Percentiles rank a stretch among this genome's conserved stretches.
Evolutionary conservation across 2,797 vertebrate genomes (phyloP).

Genomic region (Pangasius larnaudii): DNA sequence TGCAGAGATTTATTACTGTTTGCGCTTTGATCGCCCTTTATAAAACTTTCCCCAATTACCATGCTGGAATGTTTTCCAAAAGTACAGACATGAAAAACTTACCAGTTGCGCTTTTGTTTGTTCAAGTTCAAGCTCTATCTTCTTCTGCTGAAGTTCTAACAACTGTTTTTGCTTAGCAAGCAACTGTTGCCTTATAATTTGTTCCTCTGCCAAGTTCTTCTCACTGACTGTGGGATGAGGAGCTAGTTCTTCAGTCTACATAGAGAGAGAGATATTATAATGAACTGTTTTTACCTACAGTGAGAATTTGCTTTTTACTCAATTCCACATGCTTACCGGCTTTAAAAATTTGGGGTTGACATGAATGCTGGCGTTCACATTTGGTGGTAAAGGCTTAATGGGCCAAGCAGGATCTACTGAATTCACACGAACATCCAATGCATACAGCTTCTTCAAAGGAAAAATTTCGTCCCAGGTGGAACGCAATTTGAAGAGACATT

Average conservation of each 20-base stretch:
- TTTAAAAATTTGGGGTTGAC: slow-evolving; percentile 99
- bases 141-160: slow-evolving; percentile 98
- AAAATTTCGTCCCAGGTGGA: slow-evolving; percentile 99
- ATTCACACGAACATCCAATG: slow-evolving; percentile 94
- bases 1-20: background rate
- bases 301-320: background rate
- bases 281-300: background rate
- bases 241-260: slow-evolving; percentile 79
- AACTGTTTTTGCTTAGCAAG: slow-evolving; percentile 98
- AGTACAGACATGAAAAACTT: slow-evolving; percentile 65
- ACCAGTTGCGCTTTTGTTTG: slow-evolving; percentile 98
- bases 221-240: slow-evolving; percentile 77
- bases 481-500: slow-evolving; percentile 98
- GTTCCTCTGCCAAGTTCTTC: slow-evolving; percentile 87
- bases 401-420: slow-evolving; percentile 97
- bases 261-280: slow-evolving; percentile 60
- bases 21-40: background rate
- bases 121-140: slow-evolving; percentile 96
- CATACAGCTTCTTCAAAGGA: slow-evolving; percentile 94
- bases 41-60: no score
- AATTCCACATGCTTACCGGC: slow-evolving; percentile 83
- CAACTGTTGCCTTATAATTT: slow-evolving; percentile 94
- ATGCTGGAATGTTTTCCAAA: background rate
- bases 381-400: slow-evolving; percentile 93
- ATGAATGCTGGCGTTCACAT: slow-evolving; percentile 96